phyloP scores from a whole-genome alignment of 2,888 invertebrate genomes.

The Prosapia bicincta region DNA sequence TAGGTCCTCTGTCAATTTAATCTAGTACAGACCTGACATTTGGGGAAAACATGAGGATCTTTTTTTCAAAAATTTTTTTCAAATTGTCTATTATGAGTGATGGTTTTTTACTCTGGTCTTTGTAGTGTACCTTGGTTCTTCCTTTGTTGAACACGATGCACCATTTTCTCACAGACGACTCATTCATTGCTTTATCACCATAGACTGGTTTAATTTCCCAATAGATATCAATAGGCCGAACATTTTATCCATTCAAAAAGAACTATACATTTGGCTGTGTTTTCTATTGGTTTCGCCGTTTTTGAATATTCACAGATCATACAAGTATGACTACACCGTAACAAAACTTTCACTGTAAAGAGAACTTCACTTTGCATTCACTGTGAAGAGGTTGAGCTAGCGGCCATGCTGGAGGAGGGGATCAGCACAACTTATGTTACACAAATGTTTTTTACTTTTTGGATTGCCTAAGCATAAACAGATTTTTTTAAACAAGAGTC shows the following conservation, averaged over 20 bases:
- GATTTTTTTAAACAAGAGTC: too few species aligned
- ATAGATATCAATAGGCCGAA: constrained; percentile 6
- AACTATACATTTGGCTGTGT: constrained; percentile 16
- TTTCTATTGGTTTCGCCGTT: constrained; percentile 7
- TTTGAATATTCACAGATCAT: neutral
- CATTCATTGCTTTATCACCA: too few species aligned
- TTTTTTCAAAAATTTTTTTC: neutral
- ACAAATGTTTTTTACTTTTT: too few species aligned
- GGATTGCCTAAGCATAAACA: too few species aligned
- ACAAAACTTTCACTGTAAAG: too few species aligned
- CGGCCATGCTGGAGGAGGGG: too few species aligned
- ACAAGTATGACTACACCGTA: too few species aligned
- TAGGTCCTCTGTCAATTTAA: neutral
- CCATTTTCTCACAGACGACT: constrained; percentile 11
- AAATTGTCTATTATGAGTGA: constrained; percentile 6
- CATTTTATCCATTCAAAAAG: constrained; percentile 14
- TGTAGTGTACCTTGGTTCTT: constrained; percentile 6
- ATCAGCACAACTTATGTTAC: too few species aligned
- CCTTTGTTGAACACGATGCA: constrained; percentile 5
- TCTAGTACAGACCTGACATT: constrained; percentile 6
- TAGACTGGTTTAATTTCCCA: constrained; percentile 8
- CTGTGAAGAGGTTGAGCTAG: too few species aligned
- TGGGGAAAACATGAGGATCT: constrained; percentile 9
- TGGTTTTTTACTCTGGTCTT: neutral
- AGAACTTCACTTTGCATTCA: too few species aligned